Conservation (phyloP, 2,888 invertebrate species). For the Cryptophagus acutangulus region DNA sequence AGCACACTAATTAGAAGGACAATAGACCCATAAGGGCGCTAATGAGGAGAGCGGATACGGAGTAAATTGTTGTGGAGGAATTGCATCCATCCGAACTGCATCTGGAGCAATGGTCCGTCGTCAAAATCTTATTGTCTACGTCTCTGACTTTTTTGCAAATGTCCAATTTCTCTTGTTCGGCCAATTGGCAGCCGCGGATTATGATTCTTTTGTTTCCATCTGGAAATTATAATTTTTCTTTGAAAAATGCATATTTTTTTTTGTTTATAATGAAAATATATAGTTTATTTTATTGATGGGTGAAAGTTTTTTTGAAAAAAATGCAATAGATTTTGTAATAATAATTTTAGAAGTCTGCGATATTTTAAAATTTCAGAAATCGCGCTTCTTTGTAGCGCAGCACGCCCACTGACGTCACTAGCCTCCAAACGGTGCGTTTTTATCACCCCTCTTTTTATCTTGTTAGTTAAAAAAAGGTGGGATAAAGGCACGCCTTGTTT, state of each 20-base stretch:
- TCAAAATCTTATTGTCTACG: conserved; percentile 27
- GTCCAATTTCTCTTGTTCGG: conserved; percentile 37
- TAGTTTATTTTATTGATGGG: background rate
- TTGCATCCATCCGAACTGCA: conserved; percentile 56
- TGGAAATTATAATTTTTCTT: conserved; percentile 25
- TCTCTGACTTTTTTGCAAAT: conserved; percentile 40
- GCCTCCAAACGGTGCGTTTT: too few species aligned
- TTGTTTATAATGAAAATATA: background rate
- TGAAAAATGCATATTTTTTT: background rate
- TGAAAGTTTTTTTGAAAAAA: conserved; percentile 3
- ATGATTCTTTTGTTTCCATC: conserved; percentile 37
- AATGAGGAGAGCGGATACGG: background rate
- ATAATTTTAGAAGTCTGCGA: too few species aligned
- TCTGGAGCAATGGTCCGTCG: conserved; percentile 38
- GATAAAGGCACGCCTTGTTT: too few species aligned
- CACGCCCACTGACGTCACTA: too few species aligned
- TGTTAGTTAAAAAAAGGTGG: too few species aligned
- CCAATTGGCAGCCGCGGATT: conserved; percentile 43
- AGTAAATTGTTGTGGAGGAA: conserved; percentile 16
- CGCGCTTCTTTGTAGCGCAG: too few species aligned
- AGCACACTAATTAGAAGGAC: background rate
- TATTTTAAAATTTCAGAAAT: too few species aligned
- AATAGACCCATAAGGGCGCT: too few species aligned
- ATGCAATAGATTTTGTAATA: too few species aligned
- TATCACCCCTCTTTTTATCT: too few species aligned